phyloP scores from a whole-genome alignment of 2,797 vertebrate species.

The Erethizon dorsatum region DNA sequence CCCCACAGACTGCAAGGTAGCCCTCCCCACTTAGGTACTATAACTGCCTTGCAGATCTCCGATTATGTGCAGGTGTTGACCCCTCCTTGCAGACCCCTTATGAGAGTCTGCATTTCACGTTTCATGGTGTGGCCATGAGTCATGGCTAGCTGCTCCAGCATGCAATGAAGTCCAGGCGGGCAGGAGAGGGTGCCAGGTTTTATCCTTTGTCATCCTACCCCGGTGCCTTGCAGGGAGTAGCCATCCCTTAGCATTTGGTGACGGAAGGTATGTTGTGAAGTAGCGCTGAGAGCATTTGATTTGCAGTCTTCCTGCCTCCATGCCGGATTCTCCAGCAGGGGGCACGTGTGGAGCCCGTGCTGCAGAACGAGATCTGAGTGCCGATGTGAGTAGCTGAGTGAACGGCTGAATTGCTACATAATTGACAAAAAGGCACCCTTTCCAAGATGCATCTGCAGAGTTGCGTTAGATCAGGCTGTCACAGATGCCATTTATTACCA shows the following conservation, averaged over 20 bases:
- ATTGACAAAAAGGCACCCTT: no score
- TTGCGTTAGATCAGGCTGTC: background rate
- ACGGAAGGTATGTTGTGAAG: background rate
- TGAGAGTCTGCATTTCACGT: background rate
- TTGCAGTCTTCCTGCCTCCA: background rate
- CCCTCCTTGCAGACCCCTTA: background rate
- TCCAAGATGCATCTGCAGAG: background rate
- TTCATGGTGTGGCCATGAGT: background rate
- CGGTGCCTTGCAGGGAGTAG: background rate
- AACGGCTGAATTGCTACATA: no score
- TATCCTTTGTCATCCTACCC: rapidly evolving
- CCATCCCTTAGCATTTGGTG: rapidly evolving
- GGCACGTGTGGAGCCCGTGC: background rate
- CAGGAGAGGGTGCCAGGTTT: background rate
- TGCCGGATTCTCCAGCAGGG: background rate
- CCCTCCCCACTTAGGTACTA: background rate
- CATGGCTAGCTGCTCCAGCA: rapidly evolving
- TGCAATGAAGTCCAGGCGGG: rapidly evolving
- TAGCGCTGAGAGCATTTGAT: rapidly evolving
- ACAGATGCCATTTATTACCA: no score
- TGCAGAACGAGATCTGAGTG: background rate
- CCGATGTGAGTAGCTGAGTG: no score
- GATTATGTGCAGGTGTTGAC: rapidly evolving
- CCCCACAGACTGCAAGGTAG: background rate
- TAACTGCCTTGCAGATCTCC: rapidly evolving